Evolutionary conservation across 2,888 invertebrate genomes (phyloP).

Genomic region (Agapostemon virescens): DNA sequence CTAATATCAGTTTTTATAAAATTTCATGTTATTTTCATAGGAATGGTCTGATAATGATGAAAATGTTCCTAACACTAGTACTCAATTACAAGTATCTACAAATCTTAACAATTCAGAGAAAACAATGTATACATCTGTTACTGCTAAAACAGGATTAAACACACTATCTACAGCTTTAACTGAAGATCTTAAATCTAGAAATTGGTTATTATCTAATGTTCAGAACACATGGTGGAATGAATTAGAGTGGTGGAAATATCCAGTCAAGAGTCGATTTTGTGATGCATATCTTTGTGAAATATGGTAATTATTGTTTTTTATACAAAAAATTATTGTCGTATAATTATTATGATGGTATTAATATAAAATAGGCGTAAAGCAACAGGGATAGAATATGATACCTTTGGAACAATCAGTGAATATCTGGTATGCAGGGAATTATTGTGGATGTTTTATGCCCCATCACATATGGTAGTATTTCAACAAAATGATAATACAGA

Average conservation of each 20-base stretch:
- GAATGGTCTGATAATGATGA: slow-evolving; percentile 76
- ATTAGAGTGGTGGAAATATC: slow-evolving; percentile 71
- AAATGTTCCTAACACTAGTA: slow-evolving; percentile 32
- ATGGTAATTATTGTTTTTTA: slow-evolving; percentile 71
- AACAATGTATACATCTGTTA: slow-evolving; percentile 25
- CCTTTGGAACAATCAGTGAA: slow-evolving; percentile 74
- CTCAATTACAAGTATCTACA: slow-evolving; percentile 4
- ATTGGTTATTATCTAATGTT: slow-evolving; percentile 76
- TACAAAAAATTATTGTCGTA: not conserved
- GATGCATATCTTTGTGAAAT: slow-evolving; percentile 79
- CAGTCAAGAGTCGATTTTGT: slow-evolving; percentile 74
- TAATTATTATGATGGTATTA: slow-evolving; percentile 12
- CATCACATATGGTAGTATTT: slow-evolving; percentile 73
- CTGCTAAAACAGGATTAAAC: slow-evolving; percentile 46
- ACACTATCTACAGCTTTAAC: slow-evolving; percentile 62
- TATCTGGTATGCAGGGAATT: slow-evolving; percentile 77
- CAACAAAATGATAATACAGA: slow-evolving; percentile 59
- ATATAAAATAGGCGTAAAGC: slow-evolving; percentile 69
- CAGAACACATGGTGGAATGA: slow-evolving; percentile 81
- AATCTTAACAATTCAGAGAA: slow-evolving; percentile 28
- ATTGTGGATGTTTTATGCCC: slow-evolving; percentile 77
- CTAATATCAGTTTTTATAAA: not conserved
- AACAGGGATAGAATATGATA: slow-evolving; percentile 57
- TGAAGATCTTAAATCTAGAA: slow-evolving; percentile 69
- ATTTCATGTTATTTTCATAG: slow-evolving; percentile 49